Evolutionary conservation across 2,113 vertebrate species (phyloP).

Genomic region (Leucosticte australis): DNA sequence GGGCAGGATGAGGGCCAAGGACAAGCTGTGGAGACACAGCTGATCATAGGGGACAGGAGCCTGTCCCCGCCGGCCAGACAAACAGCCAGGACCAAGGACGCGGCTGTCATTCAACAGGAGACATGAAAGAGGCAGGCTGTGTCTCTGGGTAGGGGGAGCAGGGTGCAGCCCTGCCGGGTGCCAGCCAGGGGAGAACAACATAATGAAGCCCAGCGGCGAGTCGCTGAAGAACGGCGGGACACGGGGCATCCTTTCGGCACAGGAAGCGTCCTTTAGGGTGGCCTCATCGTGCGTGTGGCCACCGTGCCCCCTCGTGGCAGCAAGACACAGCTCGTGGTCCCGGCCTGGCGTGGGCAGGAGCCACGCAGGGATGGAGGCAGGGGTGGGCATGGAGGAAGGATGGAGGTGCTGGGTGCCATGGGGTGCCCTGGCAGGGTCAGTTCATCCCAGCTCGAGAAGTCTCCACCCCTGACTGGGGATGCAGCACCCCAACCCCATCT

Average conservation of each 20-base stretch:
- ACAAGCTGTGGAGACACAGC: neutral
- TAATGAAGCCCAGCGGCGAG: neutral
- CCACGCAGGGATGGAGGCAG: neutral
- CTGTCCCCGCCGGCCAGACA: neutral
- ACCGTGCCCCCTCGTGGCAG: constrained; percentile 60
- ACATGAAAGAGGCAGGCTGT: neutral
- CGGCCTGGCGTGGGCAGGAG: neutral
- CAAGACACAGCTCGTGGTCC: neutral
- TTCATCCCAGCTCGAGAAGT: neutral
- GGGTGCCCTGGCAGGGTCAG: neutral
- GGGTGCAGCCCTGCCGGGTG: neutral
- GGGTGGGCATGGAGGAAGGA: neutral
- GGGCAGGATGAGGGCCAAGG: neutral
- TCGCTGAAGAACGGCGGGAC: rapidly evolving
- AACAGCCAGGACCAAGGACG: neutral
- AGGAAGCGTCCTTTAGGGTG: rapidly evolving
- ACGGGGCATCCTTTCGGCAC: neutral
- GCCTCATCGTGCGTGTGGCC: neutral
- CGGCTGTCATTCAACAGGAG: neutral
- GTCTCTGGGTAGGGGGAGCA: rapidly evolving
- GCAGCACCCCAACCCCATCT: neutral
- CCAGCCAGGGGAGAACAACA: neutral
- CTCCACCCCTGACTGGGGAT: neutral
- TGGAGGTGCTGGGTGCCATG: neutral
- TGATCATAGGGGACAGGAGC: neutral